Conservation (phyloP, 2,888 invertebrate genomes). For the Allygus modestus region DNA sequence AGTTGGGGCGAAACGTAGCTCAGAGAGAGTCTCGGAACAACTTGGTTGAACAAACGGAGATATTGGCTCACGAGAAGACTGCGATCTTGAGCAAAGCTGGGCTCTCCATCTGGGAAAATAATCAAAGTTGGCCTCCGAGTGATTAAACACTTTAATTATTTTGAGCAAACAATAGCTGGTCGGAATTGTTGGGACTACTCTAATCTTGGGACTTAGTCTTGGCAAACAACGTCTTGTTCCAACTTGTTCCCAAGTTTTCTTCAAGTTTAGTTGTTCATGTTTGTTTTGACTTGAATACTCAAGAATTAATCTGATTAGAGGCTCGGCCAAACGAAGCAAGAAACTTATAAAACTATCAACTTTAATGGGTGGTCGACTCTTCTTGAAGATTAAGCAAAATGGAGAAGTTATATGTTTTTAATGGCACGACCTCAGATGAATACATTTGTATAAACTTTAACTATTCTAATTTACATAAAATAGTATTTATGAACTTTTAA, state of each 20-base stretch:
- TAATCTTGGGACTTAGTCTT: constrained; percentile 46
- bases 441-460: too few species aligned
- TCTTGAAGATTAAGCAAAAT: too few species aligned
- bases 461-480: too few species aligned
- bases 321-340: constrained; percentile 18
- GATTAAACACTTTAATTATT: constrained; percentile 64
- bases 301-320: constrained; percentile 48
- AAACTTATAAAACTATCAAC: constrained; percentile 18
- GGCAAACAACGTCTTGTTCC: constrained; percentile 51
- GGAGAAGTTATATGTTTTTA: too few species aligned
- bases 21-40: background rate
- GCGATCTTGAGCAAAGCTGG: constrained; percentile 36
- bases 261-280: constrained; percentile 52
- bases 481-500: too few species aligned
- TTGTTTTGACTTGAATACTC: constrained; percentile 53
- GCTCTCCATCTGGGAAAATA: constrained; percentile 50
- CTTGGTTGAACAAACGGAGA: constrained; percentile 38
- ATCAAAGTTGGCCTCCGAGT: constrained; percentile 56
- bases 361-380: too few species aligned
- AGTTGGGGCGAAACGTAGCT: background rate
- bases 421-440: too few species aligned
- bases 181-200: constrained; percentile 50
- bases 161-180: constrained; percentile 56
- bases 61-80: constrained; percentile 30
- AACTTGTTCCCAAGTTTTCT: constrained; percentile 58